Conservation (phyloP, 2,113 vertebrate genomes). For the Jacana jacana region DNA sequence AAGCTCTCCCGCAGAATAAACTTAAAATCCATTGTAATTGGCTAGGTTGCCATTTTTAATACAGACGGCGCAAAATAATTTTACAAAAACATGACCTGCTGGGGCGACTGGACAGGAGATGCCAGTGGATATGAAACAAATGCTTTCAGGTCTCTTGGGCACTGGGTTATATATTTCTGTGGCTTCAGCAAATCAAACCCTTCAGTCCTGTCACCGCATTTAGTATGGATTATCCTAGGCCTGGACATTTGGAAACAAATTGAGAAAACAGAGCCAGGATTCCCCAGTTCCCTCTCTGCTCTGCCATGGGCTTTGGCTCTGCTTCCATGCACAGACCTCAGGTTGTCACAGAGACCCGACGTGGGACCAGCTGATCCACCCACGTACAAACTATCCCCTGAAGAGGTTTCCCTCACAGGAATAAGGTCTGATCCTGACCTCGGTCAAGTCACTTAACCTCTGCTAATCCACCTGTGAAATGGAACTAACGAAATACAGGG, state of each 20-base stretch:
- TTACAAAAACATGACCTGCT: not conserved
- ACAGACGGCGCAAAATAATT: conserved; percentile 43
- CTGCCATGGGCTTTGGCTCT: conserved; percentile 48
- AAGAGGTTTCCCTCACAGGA: not conserved
- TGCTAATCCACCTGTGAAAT: conserved; percentile 58
- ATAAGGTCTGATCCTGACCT: conserved; percentile 35
- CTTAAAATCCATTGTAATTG: conserved; percentile 36
- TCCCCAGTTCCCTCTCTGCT: not conserved
- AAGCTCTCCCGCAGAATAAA: conserved; percentile 38
- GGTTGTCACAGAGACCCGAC: not conserved
- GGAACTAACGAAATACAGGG: conserved; percentile 62
- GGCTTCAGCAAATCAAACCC: conserved; percentile 61
- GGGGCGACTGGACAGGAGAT: conserved; percentile 51
- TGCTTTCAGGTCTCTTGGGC: conserved; percentile 33
- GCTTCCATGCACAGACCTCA: not conserved
- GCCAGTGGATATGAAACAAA: conserved; percentile 56
- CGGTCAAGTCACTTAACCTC: conserved; percentile 66
- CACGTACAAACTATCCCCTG: not conserved
- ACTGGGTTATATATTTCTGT: conserved; percentile 33
- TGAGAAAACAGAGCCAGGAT: conserved; percentile 53
- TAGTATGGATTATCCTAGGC: conserved; percentile 53
- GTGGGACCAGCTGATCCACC: not conserved
- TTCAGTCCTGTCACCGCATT: conserved; percentile 60
- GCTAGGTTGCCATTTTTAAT: conserved; percentile 47
- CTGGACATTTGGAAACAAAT: conserved; percentile 56